Evolutionary conservation across 1,140 invertebrate species (phyloP), one percentile per base, ranked within the genome.

Genomic region (Nylanderia fulva): DNA sequence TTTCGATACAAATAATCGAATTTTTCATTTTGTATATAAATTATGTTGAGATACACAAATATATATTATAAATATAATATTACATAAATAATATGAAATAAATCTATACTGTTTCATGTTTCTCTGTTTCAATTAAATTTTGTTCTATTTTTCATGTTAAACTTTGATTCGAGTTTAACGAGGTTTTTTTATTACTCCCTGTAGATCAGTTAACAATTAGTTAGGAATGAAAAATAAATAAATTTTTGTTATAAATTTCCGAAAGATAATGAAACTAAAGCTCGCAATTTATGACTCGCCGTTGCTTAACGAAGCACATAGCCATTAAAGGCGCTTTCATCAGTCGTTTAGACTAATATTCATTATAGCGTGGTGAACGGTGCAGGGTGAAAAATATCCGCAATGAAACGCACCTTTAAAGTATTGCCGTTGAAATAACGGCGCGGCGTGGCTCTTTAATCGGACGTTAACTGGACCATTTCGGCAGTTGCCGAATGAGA

Each of bases 371-470:
- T 77, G 82, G 72, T 42, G 42, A 29, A 86, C 58, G 85, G 56
- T 33, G 33, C 52, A 7, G n/a, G 11, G 52, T 48, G 48, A 42
- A 48, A 61, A 27, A 82, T 72, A 64, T 45, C 39, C 54, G 33
- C 63, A 72, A 86, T 72, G 72, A 86, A 84, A 86, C 21, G 63
- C 29, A 24, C 11, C 52, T 66, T 77, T 77, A 77, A 84, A 60
- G 58, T 77, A 83, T 77, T 45, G 24, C 36, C 42, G n/a, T 33
- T 39, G 66, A 33, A 79, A 82, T 56, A 71, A 87, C 33, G 74
- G 8, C 29, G 8, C 24, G 9, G n/a, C 36, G 39, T 27, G 39
- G 33, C 36, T 71, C 79, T 86, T 84, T 83, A 84, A 84, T 87
- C 86, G 58, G 64, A 71, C 52, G 69, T 87, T 83, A 63, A 87